Conservation (phyloP, 2,113 vertebrate species). For the Ceuthmochares aereus region DNA sequence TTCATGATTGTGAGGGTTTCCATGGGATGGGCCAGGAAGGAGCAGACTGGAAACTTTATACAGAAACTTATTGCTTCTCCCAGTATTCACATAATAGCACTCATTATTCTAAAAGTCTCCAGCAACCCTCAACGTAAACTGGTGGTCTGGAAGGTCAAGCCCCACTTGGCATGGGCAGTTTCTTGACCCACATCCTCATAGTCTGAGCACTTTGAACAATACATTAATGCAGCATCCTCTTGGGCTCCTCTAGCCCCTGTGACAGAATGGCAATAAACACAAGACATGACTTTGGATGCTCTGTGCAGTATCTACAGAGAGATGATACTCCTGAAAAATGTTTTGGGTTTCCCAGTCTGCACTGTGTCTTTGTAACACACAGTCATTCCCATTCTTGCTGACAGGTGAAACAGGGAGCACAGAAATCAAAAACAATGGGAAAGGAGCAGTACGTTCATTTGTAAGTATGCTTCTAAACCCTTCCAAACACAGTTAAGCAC, state of each 20-base stretch:
- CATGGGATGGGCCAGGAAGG: background rate
- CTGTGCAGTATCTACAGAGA: background rate
- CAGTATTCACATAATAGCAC: background rate
- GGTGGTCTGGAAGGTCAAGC: background rate
- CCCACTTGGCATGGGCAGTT: background rate
- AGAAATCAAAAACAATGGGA: background rate
- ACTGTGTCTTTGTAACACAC: background rate
- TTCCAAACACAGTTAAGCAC: background rate
- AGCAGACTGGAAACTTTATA: background rate
- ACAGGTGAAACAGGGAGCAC: background rate
- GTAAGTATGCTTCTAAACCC: background rate
- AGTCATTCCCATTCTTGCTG: background rate
- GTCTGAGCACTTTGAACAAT: background rate
- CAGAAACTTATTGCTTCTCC: background rate
- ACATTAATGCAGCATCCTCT: background rate
- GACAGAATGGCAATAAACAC: background rate
- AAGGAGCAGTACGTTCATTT: background rate
- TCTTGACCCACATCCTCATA: background rate
- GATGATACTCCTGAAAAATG: background rate
- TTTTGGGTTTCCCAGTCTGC: background rate
- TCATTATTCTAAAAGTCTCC: background rate
- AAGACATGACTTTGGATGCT: background rate
- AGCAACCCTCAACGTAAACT: background rate
- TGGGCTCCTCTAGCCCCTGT: background rate
- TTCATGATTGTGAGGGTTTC: background rate